Evolutionary conservation across 53 echinoderm and acorn worm species (phyloP), one percentile per base, ranked within the genome.

Genomic region (Luidia sarsii): DNA sequence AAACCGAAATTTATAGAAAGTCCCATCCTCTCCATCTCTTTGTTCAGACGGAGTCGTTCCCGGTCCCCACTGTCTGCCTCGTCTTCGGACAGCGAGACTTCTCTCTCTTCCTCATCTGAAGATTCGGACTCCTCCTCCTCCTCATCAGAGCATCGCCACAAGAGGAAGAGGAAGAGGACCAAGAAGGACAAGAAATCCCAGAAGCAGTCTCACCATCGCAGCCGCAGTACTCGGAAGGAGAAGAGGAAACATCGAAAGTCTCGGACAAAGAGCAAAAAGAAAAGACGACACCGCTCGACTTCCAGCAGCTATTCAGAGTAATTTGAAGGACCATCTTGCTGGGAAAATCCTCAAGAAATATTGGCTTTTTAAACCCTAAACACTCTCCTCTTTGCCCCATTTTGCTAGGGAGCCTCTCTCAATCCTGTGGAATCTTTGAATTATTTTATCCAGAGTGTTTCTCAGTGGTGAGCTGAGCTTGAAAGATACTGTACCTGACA

Each of bases 21-120:
- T 28, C 14, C 5, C 25, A 9, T 8, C 20, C 0, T 41, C 7
- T 80, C 14, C 64, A 33, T 80, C 15, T 79, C 19, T 21, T 24
- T 22, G 1, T 39, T 33, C 39, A 81, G 81, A 41, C 82, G 82
- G 4, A 68, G 68, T 33, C 82, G 70, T 54, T 82, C 82, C 57
- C 69, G 82, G 14, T 68, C 68, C 15, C 82, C 82, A 18, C 57
- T 68, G 14, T 82, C 82, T 28, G 52, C 67, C 1, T 7, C 30
- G 23, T 55, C 67, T 38, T 73, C 74, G 16, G 68, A 54, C 66
- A 68, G 68, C 28, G 81, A 81, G 7, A 27, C 63, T 15, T 34
- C 35, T 5, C 3, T 15, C 63, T 65, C 59, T 10, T 59, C 65
- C 38, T 65, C 65, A 2, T 18, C 18, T 2, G 21, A 36, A 4